These are phyloP conservation scores for Pluvianellus socialis DNA, from an alignment of 2,113 vertebrate species.

Conservation along the genomic window DNA sequence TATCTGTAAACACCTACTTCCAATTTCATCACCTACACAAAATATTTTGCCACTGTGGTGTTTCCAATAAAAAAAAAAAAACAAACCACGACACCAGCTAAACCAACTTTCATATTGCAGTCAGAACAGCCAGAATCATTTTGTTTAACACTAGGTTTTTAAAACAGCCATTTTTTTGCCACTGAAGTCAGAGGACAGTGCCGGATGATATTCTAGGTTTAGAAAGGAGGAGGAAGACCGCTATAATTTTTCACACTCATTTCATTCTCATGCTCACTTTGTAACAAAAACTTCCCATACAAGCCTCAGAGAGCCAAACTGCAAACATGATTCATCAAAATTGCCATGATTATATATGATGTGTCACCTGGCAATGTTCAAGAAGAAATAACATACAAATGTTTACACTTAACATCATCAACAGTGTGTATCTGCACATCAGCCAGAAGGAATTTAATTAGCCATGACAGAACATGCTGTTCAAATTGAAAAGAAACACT, in stretches of 20 bases:
- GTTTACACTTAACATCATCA: conserved; percentile 57
- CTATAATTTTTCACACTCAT: not conserved
- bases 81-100: not conserved
- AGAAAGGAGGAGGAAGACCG: not conserved
- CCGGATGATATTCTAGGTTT: not conserved
- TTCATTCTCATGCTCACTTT: not conserved
- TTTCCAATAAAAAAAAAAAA: not conserved
- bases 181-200: not conserved
- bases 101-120: not conserved
- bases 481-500: conserved; percentile 47
- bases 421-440: conserved; percentile 60
- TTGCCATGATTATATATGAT: conserved; percentile 35
- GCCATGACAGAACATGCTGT: conserved; percentile 60
- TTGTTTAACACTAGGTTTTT: not conserved
- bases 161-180: not conserved
- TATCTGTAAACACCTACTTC: not conserved
- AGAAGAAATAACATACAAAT: conserved; percentile 56
- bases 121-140: not conserved
- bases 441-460: conserved; percentile 65
- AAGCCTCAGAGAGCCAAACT: not conserved
- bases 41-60: not conserved
- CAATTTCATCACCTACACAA: not conserved
- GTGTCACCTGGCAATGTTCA: conserved; percentile 41
- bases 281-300: not conserved
- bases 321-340: conserved; percentile 44